phyloP scores from a whole-genome alignment of 1,140 invertebrate species.

The Planococcus citri region DNA sequence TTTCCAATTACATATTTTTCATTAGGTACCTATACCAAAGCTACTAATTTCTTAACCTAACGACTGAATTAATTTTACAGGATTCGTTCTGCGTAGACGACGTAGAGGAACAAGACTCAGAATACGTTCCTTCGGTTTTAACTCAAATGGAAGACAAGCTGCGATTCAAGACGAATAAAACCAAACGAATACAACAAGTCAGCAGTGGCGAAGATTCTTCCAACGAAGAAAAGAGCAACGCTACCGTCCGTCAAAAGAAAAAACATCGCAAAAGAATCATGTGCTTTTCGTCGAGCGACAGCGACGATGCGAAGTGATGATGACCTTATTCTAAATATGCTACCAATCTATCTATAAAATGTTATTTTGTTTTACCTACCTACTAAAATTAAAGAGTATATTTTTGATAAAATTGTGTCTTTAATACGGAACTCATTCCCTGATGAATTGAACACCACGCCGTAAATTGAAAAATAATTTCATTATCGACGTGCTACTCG shows the following conservation, averaged over 20 bases:
- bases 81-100: conserved; percentile 13
- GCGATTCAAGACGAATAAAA: neutral
- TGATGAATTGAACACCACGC: neutral
- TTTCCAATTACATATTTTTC: too few species aligned
- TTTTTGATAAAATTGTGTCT: neutral
- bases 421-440: neutral
- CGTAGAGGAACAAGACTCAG: neutral
- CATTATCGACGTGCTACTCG: neutral
- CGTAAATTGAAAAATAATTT: neutral
- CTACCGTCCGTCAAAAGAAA: neutral
- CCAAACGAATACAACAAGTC: neutral
- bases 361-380: neutral
- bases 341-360: neutral
- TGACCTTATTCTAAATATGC: neutral
- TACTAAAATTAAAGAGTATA: neutral
- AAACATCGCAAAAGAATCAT: neutral
- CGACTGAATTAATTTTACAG: neutral
- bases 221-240: neutral
- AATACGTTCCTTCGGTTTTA: neutral
- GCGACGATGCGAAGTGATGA: neutral
- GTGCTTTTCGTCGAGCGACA: conserved; percentile 10
- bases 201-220: neutral
- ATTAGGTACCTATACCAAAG: too few species aligned
- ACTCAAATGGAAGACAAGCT: conserved; percentile 10
- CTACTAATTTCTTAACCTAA: too few species aligned